A percentile compares a stretch with the other conserved stretches of the same genome.
These are phyloP conservation scores for Abrostola triplasia DNA, from an alignment of 2,888 invertebrate species.

Conservation along the genomic window DNA sequence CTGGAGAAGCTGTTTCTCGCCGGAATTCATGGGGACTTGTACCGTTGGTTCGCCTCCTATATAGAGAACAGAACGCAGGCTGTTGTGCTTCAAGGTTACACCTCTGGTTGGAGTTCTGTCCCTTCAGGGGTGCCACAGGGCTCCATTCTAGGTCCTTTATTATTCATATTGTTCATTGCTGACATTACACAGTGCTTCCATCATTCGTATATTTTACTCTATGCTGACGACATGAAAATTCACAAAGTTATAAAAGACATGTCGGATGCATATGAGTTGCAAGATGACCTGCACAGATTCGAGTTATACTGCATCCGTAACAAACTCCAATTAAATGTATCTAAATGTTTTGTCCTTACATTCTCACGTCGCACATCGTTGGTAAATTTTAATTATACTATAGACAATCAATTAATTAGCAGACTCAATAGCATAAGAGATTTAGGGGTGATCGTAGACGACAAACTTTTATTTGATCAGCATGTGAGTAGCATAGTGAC, in stretches of 20 bases:
- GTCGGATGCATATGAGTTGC: slow-evolving; percentile 3
- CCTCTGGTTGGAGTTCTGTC: slow-evolving; percentile 11
- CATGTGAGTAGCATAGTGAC: not conserved
- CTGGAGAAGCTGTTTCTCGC: not conserved
- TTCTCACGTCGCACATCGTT: slow-evolving; percentile 4
- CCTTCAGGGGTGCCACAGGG: slow-evolving; percentile 29
- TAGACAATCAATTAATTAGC: slow-evolving; percentile 4
- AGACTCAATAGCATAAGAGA: slow-evolving; percentile 5
- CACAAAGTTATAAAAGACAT: slow-evolving; percentile 2
- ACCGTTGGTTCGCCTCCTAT: slow-evolving; percentile 24
- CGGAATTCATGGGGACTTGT: slow-evolving; percentile 25
- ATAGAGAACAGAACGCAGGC: slow-evolving; percentile 25
- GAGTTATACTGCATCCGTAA: slow-evolving; percentile 8
- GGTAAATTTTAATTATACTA: not conserved
- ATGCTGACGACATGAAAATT: slow-evolving; percentile 25
- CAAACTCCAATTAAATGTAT: slow-evolving; percentile 15
- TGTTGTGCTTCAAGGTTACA: slow-evolving; percentile 16
- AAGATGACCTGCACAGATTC: slow-evolving; percentile 6
- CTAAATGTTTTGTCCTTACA: slow-evolving; percentile 12
- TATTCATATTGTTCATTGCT: slow-evolving; percentile 16
- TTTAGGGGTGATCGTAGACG: slow-evolving; percentile 6
- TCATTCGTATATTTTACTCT: slow-evolving; percentile 14
- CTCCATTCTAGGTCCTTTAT: slow-evolving; percentile 9
- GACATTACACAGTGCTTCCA: slow-evolving; percentile 11
- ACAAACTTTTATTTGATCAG: slow-evolving; percentile 6